phyloP scores from a whole-genome alignment of 2,888 invertebrate genomes.

The Andrena camellia region DNA sequence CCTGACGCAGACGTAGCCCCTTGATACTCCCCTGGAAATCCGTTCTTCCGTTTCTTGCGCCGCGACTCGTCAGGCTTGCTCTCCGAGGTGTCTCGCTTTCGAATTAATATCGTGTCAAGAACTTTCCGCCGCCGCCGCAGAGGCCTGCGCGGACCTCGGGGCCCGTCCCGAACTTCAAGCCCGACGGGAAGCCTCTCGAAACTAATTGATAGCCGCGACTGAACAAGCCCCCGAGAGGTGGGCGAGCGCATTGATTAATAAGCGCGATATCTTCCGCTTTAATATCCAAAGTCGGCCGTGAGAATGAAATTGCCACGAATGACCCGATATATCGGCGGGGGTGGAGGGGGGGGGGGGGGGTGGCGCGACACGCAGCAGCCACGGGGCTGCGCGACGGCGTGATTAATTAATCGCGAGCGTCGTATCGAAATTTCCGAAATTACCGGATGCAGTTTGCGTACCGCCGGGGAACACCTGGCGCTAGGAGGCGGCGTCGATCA shows the following conservation, averaged over 20 bases:
- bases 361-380: neutral
- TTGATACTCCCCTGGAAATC: constrained; percentile 24
- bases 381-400: constrained; percentile 39
- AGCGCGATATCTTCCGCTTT: too few species aligned
- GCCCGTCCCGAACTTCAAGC: too few species aligned
- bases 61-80: constrained; percentile 21
- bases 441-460: constrained; percentile 71
- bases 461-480: constrained; percentile 60
- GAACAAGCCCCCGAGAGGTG: too few species aligned
- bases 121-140: constrained; percentile 1
- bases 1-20: constrained; percentile 25
- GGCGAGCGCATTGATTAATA: too few species aligned
- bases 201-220: too few species aligned
- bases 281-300: neutral
- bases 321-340: neutral
- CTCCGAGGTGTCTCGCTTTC: constrained; percentile 19
- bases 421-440: constrained; percentile 69
- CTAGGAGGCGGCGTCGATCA: constrained; percentile 66
- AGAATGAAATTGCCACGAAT: neutral
- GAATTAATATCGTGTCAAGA: constrained; percentile 24
- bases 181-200: too few species aligned
- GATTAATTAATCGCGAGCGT: constrained; percentile 70
- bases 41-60: constrained; percentile 47
- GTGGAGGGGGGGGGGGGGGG: too few species aligned
- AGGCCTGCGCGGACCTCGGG: neutral